Evolutionary conservation across 2,113 vertebrate genomes (phyloP).

Genomic region (Scolopax mira): DNA sequence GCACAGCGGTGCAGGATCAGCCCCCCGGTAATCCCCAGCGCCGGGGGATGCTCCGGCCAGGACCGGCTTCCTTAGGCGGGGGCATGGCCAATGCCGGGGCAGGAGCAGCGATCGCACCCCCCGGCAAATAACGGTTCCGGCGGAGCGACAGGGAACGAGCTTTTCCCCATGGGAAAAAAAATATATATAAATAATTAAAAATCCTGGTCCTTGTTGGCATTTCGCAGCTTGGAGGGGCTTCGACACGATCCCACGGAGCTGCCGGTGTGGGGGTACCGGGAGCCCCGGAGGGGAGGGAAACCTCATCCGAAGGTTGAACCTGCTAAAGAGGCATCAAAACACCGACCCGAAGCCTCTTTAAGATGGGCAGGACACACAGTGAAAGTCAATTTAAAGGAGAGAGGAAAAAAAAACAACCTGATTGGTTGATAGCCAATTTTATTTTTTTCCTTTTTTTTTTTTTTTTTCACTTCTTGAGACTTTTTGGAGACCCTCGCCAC

Average conservation of each 20-base stretch:
- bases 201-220: neutral
- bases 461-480: neutral
- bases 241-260: neutral
- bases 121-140: neutral
- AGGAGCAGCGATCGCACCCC: neutral
- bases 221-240: neutral
- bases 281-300: neutral
- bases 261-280: rapidly evolving
- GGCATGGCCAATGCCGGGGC: neutral
- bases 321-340: neutral
- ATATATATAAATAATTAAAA: too few relatives aligned
- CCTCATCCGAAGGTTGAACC: neutral
- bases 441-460: too few relatives aligned
- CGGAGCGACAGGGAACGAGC: rapidly evolving
- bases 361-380: neutral
- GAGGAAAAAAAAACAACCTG: too few relatives aligned
- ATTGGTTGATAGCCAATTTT: neutral
- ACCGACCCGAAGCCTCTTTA: neutral
- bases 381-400: neutral
- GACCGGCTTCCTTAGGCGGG: neutral
- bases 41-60: neutral
- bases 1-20: neutral
- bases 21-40: rapidly evolving
- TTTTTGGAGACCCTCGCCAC: neutral
- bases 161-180: neutral